Conservation (phyloP, 2,113 vertebrate genomes). For the Grantiella picta region DNA sequence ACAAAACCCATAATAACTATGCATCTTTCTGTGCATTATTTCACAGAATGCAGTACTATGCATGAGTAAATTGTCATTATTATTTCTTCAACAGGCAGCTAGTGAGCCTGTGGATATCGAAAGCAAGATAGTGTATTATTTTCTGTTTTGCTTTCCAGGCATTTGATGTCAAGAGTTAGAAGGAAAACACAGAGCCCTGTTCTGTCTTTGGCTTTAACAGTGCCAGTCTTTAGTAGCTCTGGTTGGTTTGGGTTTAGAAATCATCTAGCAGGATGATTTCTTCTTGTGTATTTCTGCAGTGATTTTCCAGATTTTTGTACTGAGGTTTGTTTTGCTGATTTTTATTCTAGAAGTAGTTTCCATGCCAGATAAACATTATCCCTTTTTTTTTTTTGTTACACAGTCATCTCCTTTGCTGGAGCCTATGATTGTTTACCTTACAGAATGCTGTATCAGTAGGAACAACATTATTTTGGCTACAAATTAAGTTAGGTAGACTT, state of each 20-base stretch:
- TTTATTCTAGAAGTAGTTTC: background rate
- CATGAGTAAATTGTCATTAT: background rate
- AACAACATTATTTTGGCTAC: background rate
- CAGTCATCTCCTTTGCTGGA: background rate
- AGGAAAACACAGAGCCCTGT: background rate
- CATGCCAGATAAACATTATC: background rate
- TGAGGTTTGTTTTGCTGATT: background rate
- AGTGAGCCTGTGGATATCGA: background rate
- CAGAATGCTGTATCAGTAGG: background rate
- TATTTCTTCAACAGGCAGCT: background rate
- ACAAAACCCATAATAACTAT: background rate
- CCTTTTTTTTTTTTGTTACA: background rate
- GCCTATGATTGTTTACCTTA: background rate
- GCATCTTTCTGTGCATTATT: background rate
- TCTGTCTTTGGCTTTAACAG: background rate
- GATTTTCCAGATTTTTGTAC: background rate
- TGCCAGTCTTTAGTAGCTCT: background rate
- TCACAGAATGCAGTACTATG: background rate
- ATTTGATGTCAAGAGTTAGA: conserved; percentile 1
- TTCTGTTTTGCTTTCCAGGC: conserved; percentile 30
- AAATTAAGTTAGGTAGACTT: background rate
- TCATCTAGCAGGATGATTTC: background rate
- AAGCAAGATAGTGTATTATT: background rate
- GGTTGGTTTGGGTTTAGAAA: background rate
- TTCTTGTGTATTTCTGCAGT: background rate